These are phyloP conservation scores for Trachymyrmex septentrionalis DNA, from an alignment of 1,140 invertebrate species.

Conservation along the genomic window DNA sequence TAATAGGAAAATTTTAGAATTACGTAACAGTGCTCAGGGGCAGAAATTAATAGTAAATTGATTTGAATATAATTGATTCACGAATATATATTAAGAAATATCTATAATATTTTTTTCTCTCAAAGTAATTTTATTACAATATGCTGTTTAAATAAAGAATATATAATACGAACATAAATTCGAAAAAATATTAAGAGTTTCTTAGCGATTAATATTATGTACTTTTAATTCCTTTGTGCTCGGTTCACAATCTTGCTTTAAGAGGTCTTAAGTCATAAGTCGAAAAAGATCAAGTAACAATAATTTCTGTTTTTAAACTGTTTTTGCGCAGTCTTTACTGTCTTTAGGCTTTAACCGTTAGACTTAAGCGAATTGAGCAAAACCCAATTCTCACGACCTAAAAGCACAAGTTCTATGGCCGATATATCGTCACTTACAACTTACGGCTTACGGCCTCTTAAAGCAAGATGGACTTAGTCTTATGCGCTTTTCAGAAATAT, in stretches of 20 bases:
- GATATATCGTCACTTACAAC: no score
- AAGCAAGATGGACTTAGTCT: no score
- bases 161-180: not conserved
- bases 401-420: no score
- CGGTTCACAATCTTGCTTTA: no score
- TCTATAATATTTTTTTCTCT: not conserved
- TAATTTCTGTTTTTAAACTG: no score
- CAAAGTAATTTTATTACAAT: not conserved
- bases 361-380: no score
- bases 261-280: no score
- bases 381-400: no score
- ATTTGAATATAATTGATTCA: not conserved
- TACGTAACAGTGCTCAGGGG: not conserved
- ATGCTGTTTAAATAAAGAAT: not conserved
- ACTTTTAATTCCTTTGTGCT: not conserved
- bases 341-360: no score
- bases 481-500: not conserved
- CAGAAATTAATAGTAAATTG: not conserved
- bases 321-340: no score
- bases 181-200: not conserved
- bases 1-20: constrained; percentile 2
- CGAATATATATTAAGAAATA: not conserved
- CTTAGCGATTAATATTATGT: not conserved
- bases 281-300: no score
- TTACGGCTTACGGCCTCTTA: no score